Evolutionary conservation across 2,113 vertebrate genomes (phyloP).

Genomic region (Rhodinocichla rosea): DNA sequence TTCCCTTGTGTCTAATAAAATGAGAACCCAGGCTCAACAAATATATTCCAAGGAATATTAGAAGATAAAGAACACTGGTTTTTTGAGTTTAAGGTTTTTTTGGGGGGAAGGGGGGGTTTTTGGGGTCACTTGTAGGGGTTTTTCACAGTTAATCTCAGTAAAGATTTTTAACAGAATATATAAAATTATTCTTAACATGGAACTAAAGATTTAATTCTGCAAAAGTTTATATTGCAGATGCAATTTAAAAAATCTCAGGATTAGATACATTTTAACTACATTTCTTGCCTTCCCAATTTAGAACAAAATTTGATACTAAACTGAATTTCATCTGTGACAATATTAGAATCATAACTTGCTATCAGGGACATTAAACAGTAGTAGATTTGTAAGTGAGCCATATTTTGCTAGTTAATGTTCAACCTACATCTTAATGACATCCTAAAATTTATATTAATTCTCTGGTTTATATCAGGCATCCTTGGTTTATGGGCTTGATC

Average conservation of each 20-base stretch:
- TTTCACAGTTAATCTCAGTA: not conserved
- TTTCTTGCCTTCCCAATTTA: not conserved
- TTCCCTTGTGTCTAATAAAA: not conserved
- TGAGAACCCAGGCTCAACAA: not conserved
- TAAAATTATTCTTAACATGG: not conserved
- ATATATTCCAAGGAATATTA: not conserved
- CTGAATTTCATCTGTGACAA: not conserved
- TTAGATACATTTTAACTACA: not conserved
- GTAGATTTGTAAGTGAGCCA: not conserved
- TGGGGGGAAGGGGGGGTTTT: accelerated
- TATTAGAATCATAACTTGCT: not conserved
- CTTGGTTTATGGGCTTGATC: not conserved
- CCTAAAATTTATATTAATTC: not conserved
- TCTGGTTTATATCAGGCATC: not conserved
- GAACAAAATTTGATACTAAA: not conserved
- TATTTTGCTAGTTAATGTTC: not conserved
- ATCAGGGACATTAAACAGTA: not conserved
- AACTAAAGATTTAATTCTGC: not conserved
- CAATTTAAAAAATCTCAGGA: not conserved
- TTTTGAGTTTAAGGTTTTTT: not conserved
- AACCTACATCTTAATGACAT: not conserved
- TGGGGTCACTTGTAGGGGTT: not conserved
- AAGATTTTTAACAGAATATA: not conserved
- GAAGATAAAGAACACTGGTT: not conserved
- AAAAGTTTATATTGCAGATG: not conserved